phyloP scores from a whole-genome alignment of 2,797 vertebrate species.

The Gymnothorax reevesii region DNA sequence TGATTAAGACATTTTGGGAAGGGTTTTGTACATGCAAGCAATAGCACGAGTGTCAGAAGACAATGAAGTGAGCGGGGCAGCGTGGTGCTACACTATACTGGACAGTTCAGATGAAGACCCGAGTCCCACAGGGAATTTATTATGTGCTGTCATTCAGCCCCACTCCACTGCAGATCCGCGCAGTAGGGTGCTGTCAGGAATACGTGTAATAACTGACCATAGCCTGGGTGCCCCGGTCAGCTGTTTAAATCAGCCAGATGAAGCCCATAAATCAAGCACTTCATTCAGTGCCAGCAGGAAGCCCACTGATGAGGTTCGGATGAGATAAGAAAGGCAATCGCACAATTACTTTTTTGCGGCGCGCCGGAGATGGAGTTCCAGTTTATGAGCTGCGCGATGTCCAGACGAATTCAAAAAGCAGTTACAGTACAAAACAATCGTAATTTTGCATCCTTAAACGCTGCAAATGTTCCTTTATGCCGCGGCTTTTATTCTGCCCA shows the following conservation, averaged over 20 bases:
- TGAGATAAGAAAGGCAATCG: not conserved
- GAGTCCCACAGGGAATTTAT: not conserved
- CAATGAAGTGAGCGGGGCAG: not conserved
- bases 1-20: not conserved
- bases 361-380: not conserved
- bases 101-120: constrained; percentile 4
- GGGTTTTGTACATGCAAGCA: not conserved
- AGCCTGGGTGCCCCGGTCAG: not conserved
- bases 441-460: constrained; percentile 4
- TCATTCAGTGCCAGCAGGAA: constrained; percentile 12
- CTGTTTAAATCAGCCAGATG: not conserved
- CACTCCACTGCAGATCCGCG: not conserved
- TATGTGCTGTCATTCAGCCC: not conserved
- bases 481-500: not conserved
- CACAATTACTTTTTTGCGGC: not conserved
- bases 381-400: not conserved
- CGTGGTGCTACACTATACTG: not conserved
- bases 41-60: not conserved
- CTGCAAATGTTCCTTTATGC: not conserved
- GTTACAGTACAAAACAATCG: not conserved
- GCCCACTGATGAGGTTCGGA: not conserved
- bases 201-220: not conserved
- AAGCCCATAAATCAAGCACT: not conserved
- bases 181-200: not conserved
- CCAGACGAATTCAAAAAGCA: not conserved